These are phyloP conservation scores for Nasonia vitripennis DNA, from an alignment of 1,140 invertebrate species.

Conservation along the genomic window DNA sequence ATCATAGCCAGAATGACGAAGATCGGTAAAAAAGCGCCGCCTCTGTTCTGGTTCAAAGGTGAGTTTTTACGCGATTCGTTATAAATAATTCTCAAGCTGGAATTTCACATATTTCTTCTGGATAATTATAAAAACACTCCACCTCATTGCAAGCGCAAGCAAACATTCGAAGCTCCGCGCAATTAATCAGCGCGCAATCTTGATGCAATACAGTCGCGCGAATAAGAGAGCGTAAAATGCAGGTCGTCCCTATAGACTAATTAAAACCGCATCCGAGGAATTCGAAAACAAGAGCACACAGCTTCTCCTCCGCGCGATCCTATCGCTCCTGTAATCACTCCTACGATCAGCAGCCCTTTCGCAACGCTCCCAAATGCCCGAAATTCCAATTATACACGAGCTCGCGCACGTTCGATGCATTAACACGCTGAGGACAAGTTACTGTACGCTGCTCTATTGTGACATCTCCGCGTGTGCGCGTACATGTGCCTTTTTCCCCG, in stretches of 20 bases:
- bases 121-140: too few relatives aligned
- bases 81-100: background rate
- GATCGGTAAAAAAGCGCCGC: too few relatives aligned
- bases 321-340: background rate
- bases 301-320: background rate
- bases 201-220: too few relatives aligned
- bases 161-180: too few relatives aligned
- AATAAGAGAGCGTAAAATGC: background rate
- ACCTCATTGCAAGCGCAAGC: too few relatives aligned
- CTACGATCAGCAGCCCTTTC: background rate
- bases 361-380: background rate
- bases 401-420: background rate
- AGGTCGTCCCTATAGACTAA: background rate
- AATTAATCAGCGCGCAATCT: too few relatives aligned
- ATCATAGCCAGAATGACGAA: too few relatives aligned
- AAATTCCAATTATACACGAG: background rate
- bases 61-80: background rate
- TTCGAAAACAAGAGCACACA: background rate
- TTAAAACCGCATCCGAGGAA: background rate
- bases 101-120: too few relatives aligned
- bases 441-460: constrained; percentile 2
- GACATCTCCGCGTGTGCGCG: background rate
- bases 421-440: background rate
- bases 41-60: background rate
- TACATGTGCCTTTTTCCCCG: background rate